Base-by-base conservation (phyloP, 2,888 invertebrate genomes). In the Drosophila dives region DNA sequence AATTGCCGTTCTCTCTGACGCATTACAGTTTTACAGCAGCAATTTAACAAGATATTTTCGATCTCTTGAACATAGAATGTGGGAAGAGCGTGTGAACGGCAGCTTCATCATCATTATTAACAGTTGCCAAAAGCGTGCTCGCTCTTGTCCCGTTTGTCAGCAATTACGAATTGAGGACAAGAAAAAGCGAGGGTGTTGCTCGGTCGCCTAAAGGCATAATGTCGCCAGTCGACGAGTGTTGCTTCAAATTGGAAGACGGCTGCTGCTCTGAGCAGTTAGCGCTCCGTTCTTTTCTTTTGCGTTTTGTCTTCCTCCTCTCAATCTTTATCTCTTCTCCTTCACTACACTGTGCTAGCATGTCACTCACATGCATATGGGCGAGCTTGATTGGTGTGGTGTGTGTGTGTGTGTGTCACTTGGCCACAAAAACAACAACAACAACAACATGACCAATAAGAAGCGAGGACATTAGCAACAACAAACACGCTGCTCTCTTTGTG, bases 61-160 rank as follows among this genome's bases (percentile, higher is more conserved):
- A 34, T 23, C 38, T 58, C 72, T 65, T 83, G 75, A 65, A 60
- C 20, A 15, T 20, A 15, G 49, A 45, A 26, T 32, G 6, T 26
- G 32, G 65, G 38, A 65, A 58, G 72, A 54, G 67, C 64, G 77
- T 70, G 71, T 64, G 68, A 78, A 71, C 70, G 66, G 66, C 85
- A 68, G 60, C 76, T 77, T 77, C 80, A 82, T 78, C 88, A 87
- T 73, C 81, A 83, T 83, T 84, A 88, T 86, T 86, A 85, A 78
- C 78, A 76, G 81, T 85, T 78, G 65, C 80, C 80, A 81, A 67
- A 64, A 78, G 59, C 64, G 45, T 23, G 34, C 42, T 20, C 11
- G 64, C 65, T 42, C 26, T 54, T 20, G 48, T 48, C 32, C 36
- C 33, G 50, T 5, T 23, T 42, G 56, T 32, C 40, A 32, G 40